phyloP scores from a whole-genome alignment of 2,888 invertebrate species.

The Macrophya alboannulata region DNA sequence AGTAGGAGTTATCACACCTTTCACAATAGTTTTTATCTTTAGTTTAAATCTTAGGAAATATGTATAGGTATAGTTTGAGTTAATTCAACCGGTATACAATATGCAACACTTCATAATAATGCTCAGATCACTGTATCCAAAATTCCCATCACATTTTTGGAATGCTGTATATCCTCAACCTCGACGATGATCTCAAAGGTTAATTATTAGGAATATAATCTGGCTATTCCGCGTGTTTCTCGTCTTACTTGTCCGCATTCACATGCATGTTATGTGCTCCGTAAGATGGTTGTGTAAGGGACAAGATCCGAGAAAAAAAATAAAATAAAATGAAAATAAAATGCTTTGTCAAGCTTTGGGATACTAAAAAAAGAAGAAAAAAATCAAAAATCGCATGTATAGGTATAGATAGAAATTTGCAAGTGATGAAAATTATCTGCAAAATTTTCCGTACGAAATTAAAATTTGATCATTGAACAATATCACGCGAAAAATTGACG shows the following conservation, averaged over 20 bases:
- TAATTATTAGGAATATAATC: neutral
- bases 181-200: neutral
- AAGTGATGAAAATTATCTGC: neutral
- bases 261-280: neutral
- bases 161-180: neutral
- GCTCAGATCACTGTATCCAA: neutral
- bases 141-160: slow-evolving; percentile 26
- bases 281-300: neutral
- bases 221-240: neutral
- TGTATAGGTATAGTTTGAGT: neutral
- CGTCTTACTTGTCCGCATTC: slow-evolving; percentile 18
- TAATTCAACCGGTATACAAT: slow-evolving; percentile 20
- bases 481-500: too few species aligned
- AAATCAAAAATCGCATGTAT: too few species aligned
- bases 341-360: too few species aligned
- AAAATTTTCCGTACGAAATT: neutral
- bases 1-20: slow-evolving; percentile 46
- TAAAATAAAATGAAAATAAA: neutral
- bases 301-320: neutral
- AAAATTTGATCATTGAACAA: too few species aligned
- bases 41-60: slow-evolving; percentile 39
- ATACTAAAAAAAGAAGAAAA: too few species aligned
- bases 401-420: neutral
- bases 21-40: slow-evolving; percentile 21
- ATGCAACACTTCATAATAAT: slow-evolving; percentile 34